Conservation (phyloP, 2,113 vertebrate genomes). For the Lathamus discolor region DNA sequence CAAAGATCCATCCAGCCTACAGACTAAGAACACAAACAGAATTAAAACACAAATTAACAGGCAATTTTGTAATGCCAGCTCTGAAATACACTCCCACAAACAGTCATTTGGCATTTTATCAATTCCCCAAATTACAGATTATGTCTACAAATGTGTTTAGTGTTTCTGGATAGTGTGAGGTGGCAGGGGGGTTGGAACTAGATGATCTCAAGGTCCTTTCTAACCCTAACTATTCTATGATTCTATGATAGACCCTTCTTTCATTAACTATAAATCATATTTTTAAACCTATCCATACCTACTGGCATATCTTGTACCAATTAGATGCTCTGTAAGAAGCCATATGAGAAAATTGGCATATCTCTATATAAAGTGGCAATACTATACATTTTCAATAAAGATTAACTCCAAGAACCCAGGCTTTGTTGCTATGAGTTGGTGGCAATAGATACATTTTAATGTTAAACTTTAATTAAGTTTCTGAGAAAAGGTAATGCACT, state of each 20-base stretch:
- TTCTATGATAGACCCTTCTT: not conserved
- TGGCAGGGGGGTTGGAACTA: no score
- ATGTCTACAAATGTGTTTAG: not conserved
- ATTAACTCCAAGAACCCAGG: not conserved
- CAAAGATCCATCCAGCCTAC: not conserved
- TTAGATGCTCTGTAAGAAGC: not conserved
- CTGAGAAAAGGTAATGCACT: not conserved
- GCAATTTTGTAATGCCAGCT: not conserved
- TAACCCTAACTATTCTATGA: no score
- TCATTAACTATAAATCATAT: not conserved
- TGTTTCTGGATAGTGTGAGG: not conserved
- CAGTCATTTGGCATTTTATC: not conserved
- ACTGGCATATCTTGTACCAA: not conserved
- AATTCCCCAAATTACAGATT: not conserved
- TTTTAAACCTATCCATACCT: not conserved
- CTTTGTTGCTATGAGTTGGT: not conserved
- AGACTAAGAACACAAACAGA: not conserved
- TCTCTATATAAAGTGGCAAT: not conserved
- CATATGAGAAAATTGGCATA: not conserved
- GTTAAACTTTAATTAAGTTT: not conserved
- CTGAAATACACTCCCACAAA: not conserved
- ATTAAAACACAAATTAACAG: not conserved
- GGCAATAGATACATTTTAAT: not conserved
- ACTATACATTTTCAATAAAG: not conserved
- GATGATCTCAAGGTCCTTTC: no score